phyloP scores from a whole-genome alignment of 92 coral and sea anemone species.

The Blastomussa wellsi region DNA sequence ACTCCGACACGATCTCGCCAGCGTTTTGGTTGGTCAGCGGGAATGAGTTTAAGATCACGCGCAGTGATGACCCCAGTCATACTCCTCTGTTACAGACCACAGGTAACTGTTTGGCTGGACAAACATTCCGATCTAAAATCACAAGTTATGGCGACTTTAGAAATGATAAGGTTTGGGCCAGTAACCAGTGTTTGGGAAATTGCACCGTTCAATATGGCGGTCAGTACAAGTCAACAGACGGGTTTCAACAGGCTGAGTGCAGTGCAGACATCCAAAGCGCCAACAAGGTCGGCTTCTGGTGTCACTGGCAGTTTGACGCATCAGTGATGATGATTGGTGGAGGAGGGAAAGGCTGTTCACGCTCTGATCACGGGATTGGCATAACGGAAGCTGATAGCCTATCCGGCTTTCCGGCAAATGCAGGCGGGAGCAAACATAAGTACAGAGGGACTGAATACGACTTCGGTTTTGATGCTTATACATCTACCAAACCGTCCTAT shows the following conservation, averaged over 20 bases:
- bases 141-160: background rate
- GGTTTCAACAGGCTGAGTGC: background rate
- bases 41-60: background rate
- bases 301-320: background rate
- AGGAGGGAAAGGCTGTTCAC: slow-evolving; percentile 20
- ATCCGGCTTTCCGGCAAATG: background rate
- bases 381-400: slow-evolving; percentile 26
- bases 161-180: background rate
- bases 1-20: background rate
- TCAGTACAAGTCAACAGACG: background rate
- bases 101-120: slow-evolving; percentile 29
- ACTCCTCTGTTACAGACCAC: slow-evolving; percentile 9
- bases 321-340: slow-evolving; percentile 50
- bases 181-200: background rate
- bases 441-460: slow-evolving; percentile 15
- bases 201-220: background rate
- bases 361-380: slow-evolving; percentile 33
- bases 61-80: background rate
- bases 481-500: background rate
- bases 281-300: slow-evolving; percentile 3
- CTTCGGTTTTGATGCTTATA: slow-evolving; percentile 14
- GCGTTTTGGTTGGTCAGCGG: background rate
- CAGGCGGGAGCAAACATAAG: too few relatives aligned
- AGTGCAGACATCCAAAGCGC: slow-evolving; percentile 23
- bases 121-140: slow-evolving; percentile 33